Conservation (phyloP, 2,797 vertebrate species). For the Sebastiscus tertius region DNA sequence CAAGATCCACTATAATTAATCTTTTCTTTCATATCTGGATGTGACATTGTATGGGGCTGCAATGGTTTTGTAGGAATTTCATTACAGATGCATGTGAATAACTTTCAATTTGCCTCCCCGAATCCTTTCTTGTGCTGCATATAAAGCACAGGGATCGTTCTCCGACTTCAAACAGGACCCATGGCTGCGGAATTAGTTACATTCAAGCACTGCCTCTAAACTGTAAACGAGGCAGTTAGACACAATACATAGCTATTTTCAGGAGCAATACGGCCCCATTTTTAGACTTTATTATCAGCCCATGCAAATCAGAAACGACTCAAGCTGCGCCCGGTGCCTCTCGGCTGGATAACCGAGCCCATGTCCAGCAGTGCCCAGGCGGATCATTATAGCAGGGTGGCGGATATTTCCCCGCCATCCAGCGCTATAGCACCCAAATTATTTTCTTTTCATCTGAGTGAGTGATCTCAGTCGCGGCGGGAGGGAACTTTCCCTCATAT, state of each 20-base stretch:
- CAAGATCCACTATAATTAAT: slow-evolving; percentile 28
- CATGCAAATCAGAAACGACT: slow-evolving; percentile 66
- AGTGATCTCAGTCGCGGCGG: slow-evolving; percentile 57
- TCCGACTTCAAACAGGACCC: slow-evolving; percentile 31
- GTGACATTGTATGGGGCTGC: background rate
- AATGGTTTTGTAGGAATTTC: slow-evolving; percentile 28
- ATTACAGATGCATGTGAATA: slow-evolving; percentile 42
- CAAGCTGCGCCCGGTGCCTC: slow-evolving; percentile 50
- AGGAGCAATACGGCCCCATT: slow-evolving; percentile 27
- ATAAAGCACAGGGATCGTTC: slow-evolving; percentile 33
- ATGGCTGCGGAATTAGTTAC: slow-evolving; percentile 43
- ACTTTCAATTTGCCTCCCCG: slow-evolving; percentile 30
- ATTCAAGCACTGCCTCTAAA: slow-evolving; percentile 47
- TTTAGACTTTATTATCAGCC: slow-evolving; percentile 63
- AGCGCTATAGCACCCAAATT: slow-evolving; percentile 61
- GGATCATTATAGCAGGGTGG: slow-evolving; percentile 62
- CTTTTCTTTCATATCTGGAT: background rate
- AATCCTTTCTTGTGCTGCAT: slow-evolving; percentile 38
- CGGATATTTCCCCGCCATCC: slow-evolving; percentile 53
- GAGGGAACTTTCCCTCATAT: slow-evolving; percentile 64
- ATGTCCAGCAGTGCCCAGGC: slow-evolving; percentile 58
- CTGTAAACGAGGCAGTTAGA: slow-evolving; percentile 64
- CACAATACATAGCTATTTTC: slow-evolving; percentile 49
- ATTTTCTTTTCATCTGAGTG: slow-evolving; percentile 73
- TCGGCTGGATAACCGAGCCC: slow-evolving; percentile 54